Percentiles rank a stretch among this genome's conserved stretches.
phyloP scores from a whole-genome alignment of 2,888 invertebrate species.

The Macaria liturata region DNA sequence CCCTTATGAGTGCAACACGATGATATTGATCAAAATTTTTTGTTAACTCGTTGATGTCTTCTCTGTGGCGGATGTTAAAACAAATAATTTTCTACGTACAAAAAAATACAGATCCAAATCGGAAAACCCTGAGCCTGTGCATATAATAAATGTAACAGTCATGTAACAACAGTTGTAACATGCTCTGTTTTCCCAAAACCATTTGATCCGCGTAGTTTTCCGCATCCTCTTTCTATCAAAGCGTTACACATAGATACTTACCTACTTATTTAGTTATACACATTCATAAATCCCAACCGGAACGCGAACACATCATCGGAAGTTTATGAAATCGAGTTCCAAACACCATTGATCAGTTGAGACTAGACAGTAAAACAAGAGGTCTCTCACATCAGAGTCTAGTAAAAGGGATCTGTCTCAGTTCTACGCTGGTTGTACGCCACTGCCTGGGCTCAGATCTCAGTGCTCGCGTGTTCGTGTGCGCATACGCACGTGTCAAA shows the following conservation, averaged over 20 bases:
- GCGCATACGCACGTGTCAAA: constrained; percentile 52
- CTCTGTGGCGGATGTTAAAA: too few relatives aligned
- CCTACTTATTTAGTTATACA: background rate
- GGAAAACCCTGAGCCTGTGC: too few relatives aligned
- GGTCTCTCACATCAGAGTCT: constrained; percentile 41
- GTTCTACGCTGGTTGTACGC: constrained; percentile 19
- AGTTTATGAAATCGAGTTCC: constrained; percentile 49
- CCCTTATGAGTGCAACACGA: too few relatives aligned
- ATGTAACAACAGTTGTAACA: constrained; percentile 1
- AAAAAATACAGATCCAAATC: too few relatives aligned
- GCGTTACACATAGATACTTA: constrained; percentile 5
- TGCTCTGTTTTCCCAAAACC: constrained; percentile 22
- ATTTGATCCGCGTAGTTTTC: constrained; percentile 33
- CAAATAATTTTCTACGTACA: too few relatives aligned
- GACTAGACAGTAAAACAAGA: constrained; percentile 46
- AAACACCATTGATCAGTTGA: constrained; percentile 49
- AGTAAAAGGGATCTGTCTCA: constrained; percentile 66
- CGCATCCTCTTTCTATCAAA: constrained; percentile 24
- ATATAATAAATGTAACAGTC: background rate
- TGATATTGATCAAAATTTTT: too few relatives aligned
- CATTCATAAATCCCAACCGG: constrained; percentile 58
- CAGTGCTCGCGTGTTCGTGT: constrained; percentile 69
- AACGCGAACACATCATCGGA: constrained; percentile 69
- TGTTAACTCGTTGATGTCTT: too few relatives aligned
- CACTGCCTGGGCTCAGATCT: constrained; percentile 31